phyloP scores from a whole-genome alignment of 2,113 vertebrate genomes.

The Gallinago paraguaiae region DNA sequence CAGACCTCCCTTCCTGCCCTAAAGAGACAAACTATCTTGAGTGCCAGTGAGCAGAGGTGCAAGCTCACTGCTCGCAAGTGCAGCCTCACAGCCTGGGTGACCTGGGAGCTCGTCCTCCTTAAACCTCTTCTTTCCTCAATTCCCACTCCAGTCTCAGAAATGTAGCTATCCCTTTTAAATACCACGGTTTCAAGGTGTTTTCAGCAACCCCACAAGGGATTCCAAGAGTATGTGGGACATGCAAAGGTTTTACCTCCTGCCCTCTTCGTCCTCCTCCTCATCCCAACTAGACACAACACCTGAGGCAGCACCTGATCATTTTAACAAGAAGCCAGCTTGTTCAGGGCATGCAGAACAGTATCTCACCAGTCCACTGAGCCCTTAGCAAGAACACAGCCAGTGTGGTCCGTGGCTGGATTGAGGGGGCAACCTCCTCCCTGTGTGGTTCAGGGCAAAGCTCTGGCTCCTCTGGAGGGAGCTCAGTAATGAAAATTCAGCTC shows the following conservation, averaged over 20 bases:
- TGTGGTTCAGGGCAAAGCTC: neutral
- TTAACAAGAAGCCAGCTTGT: neutral
- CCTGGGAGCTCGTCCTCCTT: neutral
- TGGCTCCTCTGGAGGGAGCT: neutral
- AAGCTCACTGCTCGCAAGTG: neutral
- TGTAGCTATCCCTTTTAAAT: neutral
- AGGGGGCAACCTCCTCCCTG: rapidly evolving
- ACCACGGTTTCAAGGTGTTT: neutral
- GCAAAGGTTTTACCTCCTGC: neutral
- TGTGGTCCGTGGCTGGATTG: neutral
- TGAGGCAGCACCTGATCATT: neutral
- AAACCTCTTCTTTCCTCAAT: neutral
- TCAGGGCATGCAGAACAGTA: neutral
- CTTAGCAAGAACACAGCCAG: neutral
- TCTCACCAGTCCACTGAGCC: neutral
- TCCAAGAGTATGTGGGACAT: neutral
- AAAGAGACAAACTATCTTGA: neutral
- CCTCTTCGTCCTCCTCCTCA: neutral
- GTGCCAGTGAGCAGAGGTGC: neutral
- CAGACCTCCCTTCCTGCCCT: neutral
- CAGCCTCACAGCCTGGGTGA: neutral
- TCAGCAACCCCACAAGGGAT: neutral
- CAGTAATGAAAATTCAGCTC: neutral
- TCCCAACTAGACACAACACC: neutral
- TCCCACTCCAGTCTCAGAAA: neutral